Evolutionary conservation across 2,888 invertebrate genomes (phyloP).

Genomic region (Netelia inedita): DNA sequence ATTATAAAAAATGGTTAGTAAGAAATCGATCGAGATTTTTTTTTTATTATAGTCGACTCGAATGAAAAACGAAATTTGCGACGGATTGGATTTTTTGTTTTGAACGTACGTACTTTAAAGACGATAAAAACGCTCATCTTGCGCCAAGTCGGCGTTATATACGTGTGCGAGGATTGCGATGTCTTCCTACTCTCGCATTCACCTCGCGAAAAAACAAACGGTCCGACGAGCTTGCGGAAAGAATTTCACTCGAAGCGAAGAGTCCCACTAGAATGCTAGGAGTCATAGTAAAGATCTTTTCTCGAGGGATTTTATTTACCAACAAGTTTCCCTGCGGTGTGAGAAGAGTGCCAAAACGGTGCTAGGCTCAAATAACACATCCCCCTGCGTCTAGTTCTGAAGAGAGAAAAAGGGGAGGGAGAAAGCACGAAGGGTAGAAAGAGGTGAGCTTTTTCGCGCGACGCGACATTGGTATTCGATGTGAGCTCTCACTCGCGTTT

Average conservation of each 20-base stretch:
- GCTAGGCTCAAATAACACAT: conserved; percentile 22
- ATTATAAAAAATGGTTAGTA: too few species aligned
- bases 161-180: not conserved
- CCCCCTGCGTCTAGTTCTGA: not conserved
- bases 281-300: not conserved
- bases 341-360: conserved; percentile 6
- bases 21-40: too few species aligned
- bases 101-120: not conserved
- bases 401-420: not conserved
- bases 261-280: conserved; percentile 19
- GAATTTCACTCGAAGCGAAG: conserved; percentile 47
- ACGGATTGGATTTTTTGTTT: not conserved
- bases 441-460: not conserved
- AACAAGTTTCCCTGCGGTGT: conserved; percentile 37
- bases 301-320: conserved; percentile 52
- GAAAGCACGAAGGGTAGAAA: not conserved
- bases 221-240: conserved; percentile 47
- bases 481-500: conserved; percentile 5
- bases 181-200: conserved; percentile 34
- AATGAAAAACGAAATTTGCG: too few species aligned
- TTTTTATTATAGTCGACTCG: too few species aligned
- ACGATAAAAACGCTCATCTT: not conserved
- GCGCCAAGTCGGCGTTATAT: not conserved
- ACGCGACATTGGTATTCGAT: not conserved
- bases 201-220: conserved; percentile 45